Evolutionary conservation across 2,888 invertebrate genomes (phyloP), one percentile per base, ranked within the genome.

Genomic region (Uloborus plumipes): DNA sequence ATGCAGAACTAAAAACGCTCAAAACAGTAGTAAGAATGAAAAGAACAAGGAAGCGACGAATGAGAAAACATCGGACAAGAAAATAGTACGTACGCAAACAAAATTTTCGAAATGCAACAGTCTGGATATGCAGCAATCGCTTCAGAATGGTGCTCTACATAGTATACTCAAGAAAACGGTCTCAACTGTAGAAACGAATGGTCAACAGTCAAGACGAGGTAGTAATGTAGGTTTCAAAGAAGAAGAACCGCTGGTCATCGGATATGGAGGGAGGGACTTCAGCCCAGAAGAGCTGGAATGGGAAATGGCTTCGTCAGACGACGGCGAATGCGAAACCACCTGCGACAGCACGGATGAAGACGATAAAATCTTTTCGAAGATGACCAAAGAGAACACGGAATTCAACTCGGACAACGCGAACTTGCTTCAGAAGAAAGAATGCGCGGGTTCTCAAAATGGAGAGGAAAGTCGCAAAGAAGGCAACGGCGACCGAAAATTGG

Each of bases 341-440:
- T 69, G 84, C 15, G 86, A 86, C 49, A 86, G 86, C 62, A 81
- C 78, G 64, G 86, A 86, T 62, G 65, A 85, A 51, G 86, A 86
- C 51, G 86, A 86, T 47, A 79, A 78, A n/a, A 85, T 81, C 0
- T 77, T 86, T 51, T 79, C 93, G 87, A 92, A 92, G 88, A 91
- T 95, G 80, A 96, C 96, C 0, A 93, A 94, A 88, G 92, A 93
- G 85, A 96, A 97, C 88, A 96, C 96, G 7, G 95, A 95, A 89
- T 96, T 94, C 89, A 97, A 97, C 87, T 94, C 94, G 85, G 93
- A 94, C 76, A 94, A 94, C 88, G 93, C 93, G 71, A 95, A 95
- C 88, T 89, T 94, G 69, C 89, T 93, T 14, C 26, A 39, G 18
- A 39, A 18, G 22, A 51, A 67, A 26, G n/a, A 61, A n/a, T 47